phyloP scores from a whole-genome alignment of 2,888 invertebrate species.

The Andrena bicolor region DNA sequence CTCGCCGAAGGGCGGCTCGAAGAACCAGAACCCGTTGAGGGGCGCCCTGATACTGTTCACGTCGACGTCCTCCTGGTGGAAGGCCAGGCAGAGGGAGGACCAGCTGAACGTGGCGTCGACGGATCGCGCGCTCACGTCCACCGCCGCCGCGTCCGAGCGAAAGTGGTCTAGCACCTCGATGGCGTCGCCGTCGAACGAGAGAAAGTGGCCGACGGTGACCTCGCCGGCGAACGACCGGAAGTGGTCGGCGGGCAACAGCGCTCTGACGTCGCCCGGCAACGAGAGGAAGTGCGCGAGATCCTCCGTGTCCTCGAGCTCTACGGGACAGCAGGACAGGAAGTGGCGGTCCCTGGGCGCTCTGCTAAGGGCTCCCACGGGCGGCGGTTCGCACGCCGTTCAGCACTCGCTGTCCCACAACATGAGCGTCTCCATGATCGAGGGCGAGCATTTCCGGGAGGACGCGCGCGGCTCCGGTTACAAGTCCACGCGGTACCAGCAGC shows the following conservation, averaged over 20 bases:
- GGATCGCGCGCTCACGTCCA: constrained; percentile 33
- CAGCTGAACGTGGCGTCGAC: constrained; percentile 61
- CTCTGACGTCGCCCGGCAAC: constrained; percentile 68
- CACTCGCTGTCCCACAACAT: constrained; percentile 79
- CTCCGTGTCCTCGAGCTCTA: constrained; percentile 76
- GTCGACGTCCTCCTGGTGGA: constrained; percentile 84
- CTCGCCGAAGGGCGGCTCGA: constrained; percentile 72
- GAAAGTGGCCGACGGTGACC: constrained; percentile 76
- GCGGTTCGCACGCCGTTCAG: constrained; percentile 74
- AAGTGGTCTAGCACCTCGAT: constrained; percentile 78
- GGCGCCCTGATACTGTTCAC: constrained; percentile 82
- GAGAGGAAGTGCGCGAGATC: constrained; percentile 80
- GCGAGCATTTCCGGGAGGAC: constrained; percentile 65
- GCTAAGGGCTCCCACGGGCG: constrained; percentile 79
- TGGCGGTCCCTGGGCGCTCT: constrained; percentile 85
- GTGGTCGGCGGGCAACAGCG: constrained; percentile 75
- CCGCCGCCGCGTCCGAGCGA: constrained; percentile 74
- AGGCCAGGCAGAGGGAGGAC: constrained; percentile 82
- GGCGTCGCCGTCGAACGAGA: constrained; percentile 77
- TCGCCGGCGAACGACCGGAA: constrained; percentile 76
- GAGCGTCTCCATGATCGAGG: constrained; percentile 80
- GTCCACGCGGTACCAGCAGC: constrained; percentile 71
- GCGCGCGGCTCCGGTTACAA: constrained; percentile 58
- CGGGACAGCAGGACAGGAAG: constrained; percentile 82
- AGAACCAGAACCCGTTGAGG: constrained; percentile 80